Evolutionary conservation across 2,113 vertebrate genomes (phyloP).

Genomic region (Mesembrinibis cayennensis): DNA sequence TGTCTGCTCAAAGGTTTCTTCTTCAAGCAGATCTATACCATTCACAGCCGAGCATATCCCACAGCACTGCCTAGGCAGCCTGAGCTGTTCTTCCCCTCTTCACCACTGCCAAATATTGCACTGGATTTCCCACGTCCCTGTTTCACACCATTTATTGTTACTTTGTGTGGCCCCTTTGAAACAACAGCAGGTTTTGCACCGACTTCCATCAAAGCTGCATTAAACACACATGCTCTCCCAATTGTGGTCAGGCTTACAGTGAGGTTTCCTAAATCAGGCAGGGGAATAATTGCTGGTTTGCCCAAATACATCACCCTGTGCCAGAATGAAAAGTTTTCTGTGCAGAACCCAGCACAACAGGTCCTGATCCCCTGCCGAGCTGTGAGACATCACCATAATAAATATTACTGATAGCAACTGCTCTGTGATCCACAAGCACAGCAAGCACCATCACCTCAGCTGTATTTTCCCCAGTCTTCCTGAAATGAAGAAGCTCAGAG

Average conservation of each 20-base stretch:
- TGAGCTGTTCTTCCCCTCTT: not conserved
- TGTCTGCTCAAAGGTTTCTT: not conserved
- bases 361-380: not conserved
- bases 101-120: not conserved
- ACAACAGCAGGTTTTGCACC: not conserved
- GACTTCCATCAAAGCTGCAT: not conserved
- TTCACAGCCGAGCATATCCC: not conserved
- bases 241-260: not conserved
- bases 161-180: not conserved
- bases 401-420: not conserved
- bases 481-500: not conserved
- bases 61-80: not conserved
- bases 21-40: not conserved
- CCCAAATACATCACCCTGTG: not conserved
- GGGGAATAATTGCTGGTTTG: not conserved
- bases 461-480: not conserved
- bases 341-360: not conserved
- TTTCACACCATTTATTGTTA: not conserved
- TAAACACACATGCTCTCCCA: not conserved
- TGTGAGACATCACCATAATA: not conserved
- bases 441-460: not conserved
- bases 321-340: not conserved
- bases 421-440: not conserved
- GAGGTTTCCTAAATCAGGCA: not conserved
- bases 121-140: not conserved